phyloP scores from a whole-genome alignment of 1,140 invertebrate species.

The Melipona quadrifasciata region DNA sequence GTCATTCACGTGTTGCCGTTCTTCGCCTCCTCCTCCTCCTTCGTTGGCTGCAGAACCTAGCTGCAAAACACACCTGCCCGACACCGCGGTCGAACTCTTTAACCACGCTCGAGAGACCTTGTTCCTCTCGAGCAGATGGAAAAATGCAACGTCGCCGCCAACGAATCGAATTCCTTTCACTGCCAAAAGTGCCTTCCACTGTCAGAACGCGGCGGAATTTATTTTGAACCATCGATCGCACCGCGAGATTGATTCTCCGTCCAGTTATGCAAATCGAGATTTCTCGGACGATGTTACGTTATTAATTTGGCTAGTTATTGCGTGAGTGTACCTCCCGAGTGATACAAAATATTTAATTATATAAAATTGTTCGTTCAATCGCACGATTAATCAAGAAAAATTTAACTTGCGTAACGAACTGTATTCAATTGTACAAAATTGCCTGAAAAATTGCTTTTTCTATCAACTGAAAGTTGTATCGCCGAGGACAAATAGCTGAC shows the following conservation, averaged over 20 bases:
- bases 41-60: constrained; percentile 42
- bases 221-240: background rate
- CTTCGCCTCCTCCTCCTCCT: constrained; percentile 58
- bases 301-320: no score
- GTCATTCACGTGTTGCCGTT: constrained; percentile 73
- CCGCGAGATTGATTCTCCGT: background rate
- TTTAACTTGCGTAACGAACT: no score
- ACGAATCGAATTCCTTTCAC: background rate
- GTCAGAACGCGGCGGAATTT: background rate
- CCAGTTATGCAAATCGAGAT: background rate
- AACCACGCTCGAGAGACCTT: constrained; percentile 64
- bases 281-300: no score
- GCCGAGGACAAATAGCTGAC: background rate
- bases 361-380: no score
- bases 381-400: no score
- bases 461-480: background rate
- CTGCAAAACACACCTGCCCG: constrained; percentile 71
- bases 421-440: background rate
- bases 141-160: background rate
- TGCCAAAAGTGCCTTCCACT: no score
- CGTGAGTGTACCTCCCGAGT: no score
- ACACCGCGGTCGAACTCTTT: constrained; percentile 70
- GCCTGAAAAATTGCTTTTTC: no score
- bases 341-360: no score
- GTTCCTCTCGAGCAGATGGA: constrained; percentile 25